Percentiles rank a stretch among this genome's conserved stretches.
These are phyloP conservation scores for Leucophenga montana DNA, from an alignment of 2,888 invertebrate genomes.

Conservation along the genomic window DNA sequence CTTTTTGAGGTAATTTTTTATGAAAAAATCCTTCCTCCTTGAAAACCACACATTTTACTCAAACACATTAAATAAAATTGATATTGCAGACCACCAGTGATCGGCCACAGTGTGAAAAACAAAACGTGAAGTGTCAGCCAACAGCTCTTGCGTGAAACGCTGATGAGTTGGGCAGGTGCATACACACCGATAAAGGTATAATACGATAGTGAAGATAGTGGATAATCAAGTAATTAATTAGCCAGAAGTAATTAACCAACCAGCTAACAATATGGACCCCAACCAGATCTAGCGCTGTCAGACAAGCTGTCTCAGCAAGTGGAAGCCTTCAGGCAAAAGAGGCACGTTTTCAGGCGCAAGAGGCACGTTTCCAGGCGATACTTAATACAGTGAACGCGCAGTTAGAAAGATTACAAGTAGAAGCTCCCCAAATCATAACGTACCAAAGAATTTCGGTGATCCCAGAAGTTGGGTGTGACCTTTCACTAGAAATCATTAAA, in stretches of 20 bases:
- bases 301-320: constrained; percentile 1
- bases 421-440: not conserved
- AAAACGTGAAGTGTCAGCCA: not conserved
- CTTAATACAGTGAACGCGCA: not conserved
- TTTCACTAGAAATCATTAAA: too few relatives aligned
- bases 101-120: too few relatives aligned
- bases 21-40: too few relatives aligned
- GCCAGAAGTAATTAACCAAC: not conserved
- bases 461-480: too few relatives aligned
- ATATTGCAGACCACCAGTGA: too few relatives aligned
- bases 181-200: not conserved
- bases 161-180: not conserved
- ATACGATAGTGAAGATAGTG: not conserved
- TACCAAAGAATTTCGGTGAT: not conserved
- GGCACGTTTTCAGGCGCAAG: too few relatives aligned
- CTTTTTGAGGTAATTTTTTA: too few relatives aligned
- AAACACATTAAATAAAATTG: too few relatives aligned
- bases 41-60: too few relatives aligned
- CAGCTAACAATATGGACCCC: not conserved
- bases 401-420: not conserved
- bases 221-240: not conserved
- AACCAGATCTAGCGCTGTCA: not conserved
- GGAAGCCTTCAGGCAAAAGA: too few relatives aligned
- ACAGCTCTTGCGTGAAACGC: too few relatives aligned
- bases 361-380: not conserved